These are phyloP conservation scores for Podiceps cristatus DNA, from an alignment of 2,113 vertebrate genomes.

Conservation along the genomic window DNA sequence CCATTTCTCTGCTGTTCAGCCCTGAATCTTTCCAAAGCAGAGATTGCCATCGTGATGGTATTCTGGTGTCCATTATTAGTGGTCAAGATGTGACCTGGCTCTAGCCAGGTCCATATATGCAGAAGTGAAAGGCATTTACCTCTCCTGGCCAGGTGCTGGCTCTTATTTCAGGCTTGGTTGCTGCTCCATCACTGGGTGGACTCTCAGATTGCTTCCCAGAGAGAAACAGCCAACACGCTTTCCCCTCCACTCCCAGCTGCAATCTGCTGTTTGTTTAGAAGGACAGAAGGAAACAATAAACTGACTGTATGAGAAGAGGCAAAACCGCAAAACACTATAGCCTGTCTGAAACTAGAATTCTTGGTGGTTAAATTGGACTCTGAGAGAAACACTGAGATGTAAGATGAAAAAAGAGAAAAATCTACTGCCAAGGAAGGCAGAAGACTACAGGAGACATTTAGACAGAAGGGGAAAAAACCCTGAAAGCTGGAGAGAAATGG, in stretches of 20 bases:
- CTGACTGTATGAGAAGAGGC: background rate
- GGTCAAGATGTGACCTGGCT: background rate
- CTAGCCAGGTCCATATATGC: background rate
- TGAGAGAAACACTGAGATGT: background rate
- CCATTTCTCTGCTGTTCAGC: background rate
- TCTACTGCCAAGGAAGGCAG: background rate
- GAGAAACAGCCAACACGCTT: background rate
- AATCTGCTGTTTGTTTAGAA: background rate
- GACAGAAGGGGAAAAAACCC: background rate
- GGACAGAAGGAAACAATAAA: conserved; percentile 17
- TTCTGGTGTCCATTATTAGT: background rate
- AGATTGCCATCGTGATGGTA: background rate
- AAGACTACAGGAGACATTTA: background rate
- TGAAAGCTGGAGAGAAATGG: background rate
- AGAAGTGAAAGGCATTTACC: background rate
- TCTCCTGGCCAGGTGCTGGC: background rate
- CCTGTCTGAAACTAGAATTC: conserved; percentile 2
- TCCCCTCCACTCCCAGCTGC: background rate
- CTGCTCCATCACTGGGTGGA: background rate
- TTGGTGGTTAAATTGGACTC: background rate
- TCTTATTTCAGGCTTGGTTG: background rate
- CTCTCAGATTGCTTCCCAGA: background rate
- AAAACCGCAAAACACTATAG: background rate
- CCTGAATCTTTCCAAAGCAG: background rate
- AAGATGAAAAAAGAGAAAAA: background rate